Base-by-base conservation (phyloP, 2,888 invertebrate genomes). In the Papilio protenor region DNA sequence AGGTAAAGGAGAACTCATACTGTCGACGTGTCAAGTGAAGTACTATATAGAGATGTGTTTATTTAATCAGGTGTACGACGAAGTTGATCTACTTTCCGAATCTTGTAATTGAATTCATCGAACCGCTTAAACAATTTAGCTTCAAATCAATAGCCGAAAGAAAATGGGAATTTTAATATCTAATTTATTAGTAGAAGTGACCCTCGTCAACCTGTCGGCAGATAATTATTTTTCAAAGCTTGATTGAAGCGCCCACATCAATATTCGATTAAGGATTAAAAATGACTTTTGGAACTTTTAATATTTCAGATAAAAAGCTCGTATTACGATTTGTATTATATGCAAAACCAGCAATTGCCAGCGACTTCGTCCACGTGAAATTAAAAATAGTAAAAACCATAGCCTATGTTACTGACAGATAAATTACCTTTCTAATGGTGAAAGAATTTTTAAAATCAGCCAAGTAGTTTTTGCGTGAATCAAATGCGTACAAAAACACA, bases 171-270 rank as follows among this genome's bases (percentile, higher is more conserved):
- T 77, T 77, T 77, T 74, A 77, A 77, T 74, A 77, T 74, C 40
- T 77, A 74, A 77, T 77, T 74, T 73, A 74, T 77, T 74, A 77
- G 77, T 70, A 47, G 59, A 70, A 21, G 47, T 78, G 71, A 75
- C 75, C 78, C 75, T 78, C 78, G 78, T 78, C 78, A 75, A 78
- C 75, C 78, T 78, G 78, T 78, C 78, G 55, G 59, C 64, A 52
- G 64, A 78, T 78, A 78, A 78, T 78, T 78, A 78, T 78, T 78
- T 75, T 78, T 64, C 75, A 75, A 55, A 71, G 75, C 74, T 71
- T 72, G 78, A 78, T 78, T 72, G 78, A 78, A 71, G 71, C 71
- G 73, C 64, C 73, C 64, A 71, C 75, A 64, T 75, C 78, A 72
- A 78, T 78, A 78, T 75, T 75, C 74, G 69, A 77, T 61, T 77